Base-by-base conservation (phyloP, 2,113 vertebrate genomes). In the Misgurnus anguillicaudatus region DNA sequence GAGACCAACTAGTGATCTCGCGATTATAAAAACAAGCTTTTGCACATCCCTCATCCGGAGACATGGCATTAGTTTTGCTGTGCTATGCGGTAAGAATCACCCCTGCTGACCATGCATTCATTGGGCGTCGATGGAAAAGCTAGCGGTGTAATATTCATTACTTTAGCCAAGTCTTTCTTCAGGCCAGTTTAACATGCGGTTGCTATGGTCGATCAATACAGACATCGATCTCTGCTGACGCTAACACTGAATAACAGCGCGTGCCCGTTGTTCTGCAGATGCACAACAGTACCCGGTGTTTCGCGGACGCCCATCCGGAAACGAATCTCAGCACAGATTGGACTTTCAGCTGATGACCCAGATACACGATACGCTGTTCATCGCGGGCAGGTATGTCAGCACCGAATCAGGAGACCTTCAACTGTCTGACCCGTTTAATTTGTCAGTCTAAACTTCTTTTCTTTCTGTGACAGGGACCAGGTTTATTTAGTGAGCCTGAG, bases 321-420 rank as follows among this genome's bases (percentile, higher is more conserved):
- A 99, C 83, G 98, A 99, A 91, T 98, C 98, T 68, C 96, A 97
- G 87, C 98, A 98, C 87, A 94, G 95, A 91, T 95, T 99, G 89
- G 98, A 98, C 95, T 99, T 98, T 94, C 98, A 99, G 94, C 94
- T 99, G 90, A 99, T 99, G 98, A 83, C 96, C 91, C 97, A 95
- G 93, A 99, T 99, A 92, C 96, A 95, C 93, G 96, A 99, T 94
- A 98, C 95, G 83, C 94, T 99, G 90, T 99, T 98, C 94, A 98
- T 99, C 69, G 94, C 98, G 92, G 97, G 98, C 95, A 98, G 91
- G 90, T 91, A 87, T 88, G 86, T 47, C 47, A 42, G 36, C 19
- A 48, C 47, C 47, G 45, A 63, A 19, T n/a, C 19, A n/a, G 24
- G 21, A 62, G 72, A 62, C 31, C 42, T 53, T 53, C 0, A 10